A percentile compares a stretch with the other conserved stretches of the same genome.
Conservation (phyloP, 2,888 invertebrate species). For the Drosophila infuscata region DNA sequence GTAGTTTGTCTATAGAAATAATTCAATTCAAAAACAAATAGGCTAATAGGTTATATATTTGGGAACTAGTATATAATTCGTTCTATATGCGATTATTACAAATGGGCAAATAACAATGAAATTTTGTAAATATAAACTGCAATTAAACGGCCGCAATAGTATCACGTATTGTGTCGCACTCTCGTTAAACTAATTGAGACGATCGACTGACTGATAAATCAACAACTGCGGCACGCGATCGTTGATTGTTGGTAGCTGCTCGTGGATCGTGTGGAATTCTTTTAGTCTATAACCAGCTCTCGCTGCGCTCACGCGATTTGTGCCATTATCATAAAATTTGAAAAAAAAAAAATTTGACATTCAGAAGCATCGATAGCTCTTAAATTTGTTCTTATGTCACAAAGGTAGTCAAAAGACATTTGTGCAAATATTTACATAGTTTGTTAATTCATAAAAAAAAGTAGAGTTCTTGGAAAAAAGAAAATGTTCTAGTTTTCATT, state of each 20-base stretch:
- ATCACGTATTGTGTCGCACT: slow-evolving; percentile 58
- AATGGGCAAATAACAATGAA: not conserved
- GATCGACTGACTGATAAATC: slow-evolving; percentile 48
- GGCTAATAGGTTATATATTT: no score
- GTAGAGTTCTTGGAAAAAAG: not conserved
- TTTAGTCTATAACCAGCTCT: slow-evolving; percentile 49
- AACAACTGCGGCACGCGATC: slow-evolving; percentile 59
- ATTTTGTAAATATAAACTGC: slow-evolving; percentile 10
- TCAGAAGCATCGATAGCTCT: slow-evolving; percentile 10
- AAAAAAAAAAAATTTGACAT: not conserved
- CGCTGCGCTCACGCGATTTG: slow-evolving; percentile 21
- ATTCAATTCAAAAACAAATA: not conserved
- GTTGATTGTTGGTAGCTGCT: slow-evolving; percentile 4
- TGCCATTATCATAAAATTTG: not conserved
- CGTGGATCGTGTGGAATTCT: slow-evolving; percentile 2
- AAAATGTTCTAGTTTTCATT: not conserved
- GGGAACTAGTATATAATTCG: not conserved
- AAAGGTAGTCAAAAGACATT: slow-evolving; percentile 45
- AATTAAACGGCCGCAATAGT: slow-evolving; percentile 35
- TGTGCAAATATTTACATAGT: slow-evolving; percentile 53
- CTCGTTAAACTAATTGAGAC: slow-evolving; percentile 57
- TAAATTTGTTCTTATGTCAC: slow-evolving; percentile 11
- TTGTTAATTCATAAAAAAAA: not conserved
- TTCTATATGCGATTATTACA: not conserved
- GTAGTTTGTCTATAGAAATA: not conserved